These are phyloP conservation scores for Orthosia cruda DNA, from an alignment of 2,888 invertebrate species.

Conservation along the genomic window DNA sequence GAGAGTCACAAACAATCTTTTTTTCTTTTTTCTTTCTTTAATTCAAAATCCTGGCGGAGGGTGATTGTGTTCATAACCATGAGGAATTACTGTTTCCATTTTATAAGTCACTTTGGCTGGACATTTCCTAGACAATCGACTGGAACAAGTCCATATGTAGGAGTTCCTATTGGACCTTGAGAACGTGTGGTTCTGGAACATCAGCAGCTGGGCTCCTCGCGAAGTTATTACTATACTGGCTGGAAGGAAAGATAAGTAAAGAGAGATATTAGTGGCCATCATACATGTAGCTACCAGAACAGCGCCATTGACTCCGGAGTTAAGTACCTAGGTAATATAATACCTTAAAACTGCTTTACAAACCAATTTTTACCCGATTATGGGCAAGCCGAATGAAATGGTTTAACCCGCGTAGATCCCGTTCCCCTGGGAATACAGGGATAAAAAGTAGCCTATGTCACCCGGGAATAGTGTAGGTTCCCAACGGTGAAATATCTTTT, in stretches of 20 bases:
- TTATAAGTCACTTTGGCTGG: constrained; percentile 42
- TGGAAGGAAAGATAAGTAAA: not conserved
- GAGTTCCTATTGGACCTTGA: constrained; percentile 48
- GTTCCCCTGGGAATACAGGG: too few species aligned
- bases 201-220: constrained; percentile 43
- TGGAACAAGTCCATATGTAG: constrained; percentile 59
- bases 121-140: constrained; percentile 52
- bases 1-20: too few species aligned
- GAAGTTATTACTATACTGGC: constrained; percentile 23
- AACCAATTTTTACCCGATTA: not conserved
- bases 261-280: not conserved
- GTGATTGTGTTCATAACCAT: constrained; percentile 47
- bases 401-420: too few species aligned
- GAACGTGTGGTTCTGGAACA: constrained; percentile 51
- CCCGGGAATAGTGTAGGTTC: too few species aligned
- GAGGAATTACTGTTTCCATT: constrained; percentile 3
- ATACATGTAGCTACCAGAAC: not conserved
- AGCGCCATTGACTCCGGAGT: too few species aligned
- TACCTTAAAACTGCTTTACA: too few species aligned
- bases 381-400: not conserved
- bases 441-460: too few species aligned
- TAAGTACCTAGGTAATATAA: too few species aligned
- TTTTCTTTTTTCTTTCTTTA: too few species aligned
- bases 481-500: too few species aligned
- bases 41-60: constrained; percentile 31